Base-by-base conservation (phyloP, 2,797 vertebrate species). In the Trachurus trachurus region DNA sequence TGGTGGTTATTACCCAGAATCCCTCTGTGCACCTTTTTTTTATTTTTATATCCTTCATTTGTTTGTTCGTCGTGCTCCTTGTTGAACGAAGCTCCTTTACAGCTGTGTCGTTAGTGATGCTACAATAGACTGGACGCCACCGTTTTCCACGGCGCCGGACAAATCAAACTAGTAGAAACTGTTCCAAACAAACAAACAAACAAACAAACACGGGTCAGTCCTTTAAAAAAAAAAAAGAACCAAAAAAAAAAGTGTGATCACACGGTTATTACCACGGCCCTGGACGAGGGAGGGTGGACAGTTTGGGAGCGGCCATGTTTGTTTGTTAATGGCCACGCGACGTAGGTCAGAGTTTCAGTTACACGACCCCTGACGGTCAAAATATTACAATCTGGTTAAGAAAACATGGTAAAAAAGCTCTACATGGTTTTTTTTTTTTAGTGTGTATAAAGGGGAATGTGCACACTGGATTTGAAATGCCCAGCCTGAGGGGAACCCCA, bases 371-470 rank as follows among this genome's bases (percentile, higher is more conserved):
- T 66, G 76, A 82, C 17, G 22, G 47, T 71, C 34, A 82, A 81
- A 74, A 80, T 78, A 80, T 78, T 71, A 80, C 64, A 87, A 71
- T 78, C 22, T 66, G 67, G 73, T 67, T 82, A 70, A 73, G 60
- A 86, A 88, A 81, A 74, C 29, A 71, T 67, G 49, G 58, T 82
- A 81, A 78, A 86, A 84, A 87, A 74, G 34, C 67, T 82, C 76
- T 85, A 81, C 63, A 63, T 74, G 65, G 58, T 83, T 85, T 1
- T 26, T 26, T 26, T 26, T 26, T 26, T 26, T 49, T 68, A 61
- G 57, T 76, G 69, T 81, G 81, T 88, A 88, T 64, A 88, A 89
- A 87, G 71, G 31, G 71, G 82, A 12, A 57, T 86, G 57, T 74
- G 69, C 56, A 86, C 60, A 88, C 83, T 70, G 66, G 85, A 80